Evolutionary conservation across 2,888 invertebrate genomes (phyloP), one percentile per base, ranked within the genome.

Genomic region (Herminia tarsipennalis): DNA sequence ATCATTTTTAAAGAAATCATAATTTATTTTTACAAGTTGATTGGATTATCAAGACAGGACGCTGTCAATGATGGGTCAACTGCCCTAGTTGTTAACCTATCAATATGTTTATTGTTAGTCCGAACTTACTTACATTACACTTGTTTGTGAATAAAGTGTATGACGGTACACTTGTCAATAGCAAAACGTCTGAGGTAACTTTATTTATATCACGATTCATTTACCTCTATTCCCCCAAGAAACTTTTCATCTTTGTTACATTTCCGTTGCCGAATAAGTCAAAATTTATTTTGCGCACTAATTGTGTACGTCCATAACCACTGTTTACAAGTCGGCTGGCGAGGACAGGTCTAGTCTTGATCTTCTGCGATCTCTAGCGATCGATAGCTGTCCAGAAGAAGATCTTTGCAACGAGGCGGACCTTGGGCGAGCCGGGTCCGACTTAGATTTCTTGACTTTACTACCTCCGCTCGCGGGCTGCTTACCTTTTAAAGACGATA

Each of bases 401-500:
- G 92, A 91, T 13, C 91, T 76, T 66, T 90, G 90, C 37, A 92
- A 60, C 2, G 92, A 92, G 1, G 88, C 75, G 3, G 92, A 86
- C 8, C 91, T 76, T 12, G 90, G 82, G 3, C 85, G 76, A 1
- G 85, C 75, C n/a, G 83, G 75, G 46, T 88, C 90, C 9, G 89
- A 83, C 57, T 86, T 89, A 22, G 88, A 86, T 61, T 91, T 92
- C 73, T 92, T 92, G 34, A 83, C 89, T 59, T 89, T 90, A 64
- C 85, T 90, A 38, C 86, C 89, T 10, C 91, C 91, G 4, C 78
- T 81, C 3, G 89, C 90, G n/a, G 90, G 89, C 57, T 92, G 88
- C 72, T 92, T 92, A 56, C 90, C 90, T 66, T 92, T 92, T 45
- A 89, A 54, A 13, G 88, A 82, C 21, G 89, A 90, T 24, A 89